Base-by-base conservation (phyloP, 92 coral and sea anemone genomes). In the Umimayanthus kanabou region DNA sequence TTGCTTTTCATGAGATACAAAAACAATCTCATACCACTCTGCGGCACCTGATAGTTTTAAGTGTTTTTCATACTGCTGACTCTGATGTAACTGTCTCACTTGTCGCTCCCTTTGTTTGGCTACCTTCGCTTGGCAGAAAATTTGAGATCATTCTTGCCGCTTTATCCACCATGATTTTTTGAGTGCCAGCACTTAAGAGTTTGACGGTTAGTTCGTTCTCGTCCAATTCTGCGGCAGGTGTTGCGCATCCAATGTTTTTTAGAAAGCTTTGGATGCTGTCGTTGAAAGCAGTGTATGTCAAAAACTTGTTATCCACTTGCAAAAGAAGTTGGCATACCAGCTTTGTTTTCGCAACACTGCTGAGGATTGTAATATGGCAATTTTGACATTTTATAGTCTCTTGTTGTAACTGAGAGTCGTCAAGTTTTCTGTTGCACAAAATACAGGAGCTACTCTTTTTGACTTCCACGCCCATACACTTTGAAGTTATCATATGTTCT, bases 191-290 rank as follows among this genome's bases (percentile, higher is more conserved):
- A 80, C 80, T 86, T 77, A 93, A 85, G 71, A 90, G 82, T 80
- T 84, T 80, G 74, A 76, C 43, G 55, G 83, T 87, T 79, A 90
- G 89, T 84, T 88, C 85, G 40, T 88, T 77, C 76, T 78, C 90
- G 39, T 90, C 91, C 89, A 90, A 79, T 49, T 90, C 87, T 90
- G 88, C 20, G 65, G 80, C 73, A 57, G 88, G 70, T 89, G 84
- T 80, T 73, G 58, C 25, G 28, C 87, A 79, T 28, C 70, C 70
- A 39, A 80, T 71, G 85, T 78, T 90, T 82, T 84, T 79, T 70
- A 92, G 85, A 85, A 92, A 92, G 79, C 95, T 92, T 79, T 90
- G 91, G 76, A 93, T 88, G 76, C 80, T 88, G 84, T 93, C 91
- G 80, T 88, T 93, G 88, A 91, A 93, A 80, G 90, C 89, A 75